Percentiles rank a stretch among this genome's conserved stretches.
phyloP scores from a whole-genome alignment of 2,113 vertebrate species.

The Motacilla tschutschensis region DNA sequence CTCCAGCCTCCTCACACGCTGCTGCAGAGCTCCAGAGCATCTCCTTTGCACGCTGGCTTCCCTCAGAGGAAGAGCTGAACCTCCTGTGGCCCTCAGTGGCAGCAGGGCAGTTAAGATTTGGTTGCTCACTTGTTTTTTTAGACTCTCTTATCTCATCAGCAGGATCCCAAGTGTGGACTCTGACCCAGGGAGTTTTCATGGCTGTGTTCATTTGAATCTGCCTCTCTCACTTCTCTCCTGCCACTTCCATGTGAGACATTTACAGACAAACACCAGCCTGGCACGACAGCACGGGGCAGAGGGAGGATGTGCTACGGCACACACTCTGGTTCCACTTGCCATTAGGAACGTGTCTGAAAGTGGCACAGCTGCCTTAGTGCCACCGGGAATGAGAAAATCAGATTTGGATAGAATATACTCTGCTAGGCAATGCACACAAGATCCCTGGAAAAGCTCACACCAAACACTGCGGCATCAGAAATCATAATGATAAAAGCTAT shows the following conservation, averaged over 20 bases:
- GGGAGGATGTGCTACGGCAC: background rate
- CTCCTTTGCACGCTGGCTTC: background rate
- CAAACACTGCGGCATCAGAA: slow-evolving; percentile 38
- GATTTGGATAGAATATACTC: background rate
- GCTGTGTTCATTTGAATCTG: background rate
- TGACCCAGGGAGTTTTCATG: background rate
- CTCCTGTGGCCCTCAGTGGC: background rate
- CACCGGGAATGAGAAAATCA: background rate
- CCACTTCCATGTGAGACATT: background rate
- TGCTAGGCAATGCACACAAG: background rate
- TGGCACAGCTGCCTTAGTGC: background rate
- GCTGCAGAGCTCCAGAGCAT: background rate
- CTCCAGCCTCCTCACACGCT: background rate
- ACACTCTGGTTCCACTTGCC: background rate
- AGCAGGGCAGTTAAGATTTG: background rate
- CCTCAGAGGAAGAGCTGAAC: background rate
- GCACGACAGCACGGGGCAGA: background rate
- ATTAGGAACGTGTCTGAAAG: background rate
- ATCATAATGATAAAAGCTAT: slow-evolving; percentile 31
- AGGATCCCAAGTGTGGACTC: background rate
- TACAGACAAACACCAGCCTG: background rate
- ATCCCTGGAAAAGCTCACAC: slow-evolving; percentile 47
- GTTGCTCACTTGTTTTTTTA: background rate
- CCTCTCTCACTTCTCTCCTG: background rate
- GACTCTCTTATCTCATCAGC: background rate